phyloP scores from a whole-genome alignment of 1,140 invertebrate genomes.

The Melipona quadrifasciata region DNA sequence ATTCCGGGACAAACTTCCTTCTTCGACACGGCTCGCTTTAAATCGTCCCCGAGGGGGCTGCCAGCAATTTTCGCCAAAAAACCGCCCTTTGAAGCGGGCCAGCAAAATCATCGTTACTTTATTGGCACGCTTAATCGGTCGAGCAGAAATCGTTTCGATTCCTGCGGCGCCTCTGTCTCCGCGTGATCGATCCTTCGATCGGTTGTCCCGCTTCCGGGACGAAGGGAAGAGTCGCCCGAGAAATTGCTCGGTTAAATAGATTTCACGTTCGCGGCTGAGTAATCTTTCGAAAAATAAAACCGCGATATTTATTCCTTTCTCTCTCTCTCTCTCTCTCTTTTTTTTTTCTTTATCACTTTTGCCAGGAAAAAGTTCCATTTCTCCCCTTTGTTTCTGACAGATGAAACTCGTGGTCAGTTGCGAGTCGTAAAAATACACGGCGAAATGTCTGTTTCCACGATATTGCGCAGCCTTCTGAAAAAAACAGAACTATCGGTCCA shows the following conservation, averaged over 20 bases:
- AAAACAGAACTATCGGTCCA: background rate
- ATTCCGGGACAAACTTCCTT: slow-evolving; percentile 42
- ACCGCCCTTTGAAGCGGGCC: background rate
- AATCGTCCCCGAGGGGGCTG: slow-evolving; percentile 15
- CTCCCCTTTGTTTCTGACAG: background rate
- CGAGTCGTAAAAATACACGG: background rate
- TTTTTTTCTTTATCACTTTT: too few species aligned
- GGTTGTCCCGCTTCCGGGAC: background rate
- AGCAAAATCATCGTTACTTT: slow-evolving; percentile 25
- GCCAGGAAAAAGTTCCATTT: too few species aligned
- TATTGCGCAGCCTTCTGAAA: rapidly evolving
- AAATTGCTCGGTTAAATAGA: background rate
- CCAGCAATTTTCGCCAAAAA: slow-evolving; percentile 33
- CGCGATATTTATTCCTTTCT: background rate
- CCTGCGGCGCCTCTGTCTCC: too few species aligned
- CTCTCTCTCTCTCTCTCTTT: too few species aligned
- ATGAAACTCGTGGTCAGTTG: background rate
- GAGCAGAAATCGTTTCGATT: background rate
- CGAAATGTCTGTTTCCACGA: background rate
- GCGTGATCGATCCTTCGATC: background rate
- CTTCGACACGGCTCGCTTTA: slow-evolving; percentile 35
- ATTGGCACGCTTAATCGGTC: slow-evolving; percentile 23
- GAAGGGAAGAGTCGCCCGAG: too few species aligned
- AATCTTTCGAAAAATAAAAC: background rate
- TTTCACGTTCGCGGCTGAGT: background rate